Evolutionary conservation across 1,140 invertebrate species (phyloP).

Genomic region (Scaptomyza hsui): DNA sequence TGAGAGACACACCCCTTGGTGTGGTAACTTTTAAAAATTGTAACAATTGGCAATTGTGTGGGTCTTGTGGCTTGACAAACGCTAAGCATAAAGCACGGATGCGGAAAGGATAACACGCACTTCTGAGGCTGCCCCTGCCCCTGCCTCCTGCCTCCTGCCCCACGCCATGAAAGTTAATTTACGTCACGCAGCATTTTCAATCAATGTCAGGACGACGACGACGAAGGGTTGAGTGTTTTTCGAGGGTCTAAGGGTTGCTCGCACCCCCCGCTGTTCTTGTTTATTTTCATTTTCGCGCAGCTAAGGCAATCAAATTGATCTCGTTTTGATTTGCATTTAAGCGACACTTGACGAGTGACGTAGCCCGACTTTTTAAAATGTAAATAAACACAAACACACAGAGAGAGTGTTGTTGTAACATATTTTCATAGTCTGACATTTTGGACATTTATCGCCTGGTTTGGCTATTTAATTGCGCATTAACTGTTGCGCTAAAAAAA

Average conservation of each 20-base stretch:
- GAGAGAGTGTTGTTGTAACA: conserved; percentile 1
- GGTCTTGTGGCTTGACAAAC: conserved; percentile 76
- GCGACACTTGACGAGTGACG: conserved; percentile 65
- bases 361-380: conserved; percentile 38
- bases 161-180: conserved; percentile 80
- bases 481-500: conserved; percentile 37
- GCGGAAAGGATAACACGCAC: conserved; percentile 79
- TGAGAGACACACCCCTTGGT: conserved; percentile 15
- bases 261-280: conserved; percentile 67
- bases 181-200: conserved; percentile 82
- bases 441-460: conserved; percentile 52
- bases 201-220: conserved; percentile 61
- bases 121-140: conserved; percentile 65
- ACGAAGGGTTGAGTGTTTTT: neutral
- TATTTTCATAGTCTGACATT: conserved; percentile 42
- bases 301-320: conserved; percentile 70
- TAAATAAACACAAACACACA: conserved; percentile 61
- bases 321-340: conserved; percentile 82
- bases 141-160: too few species aligned
- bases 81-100: conserved; percentile 23
- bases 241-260: conserved; percentile 12
- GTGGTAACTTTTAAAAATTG: conserved; percentile 70
- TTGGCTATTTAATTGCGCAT: conserved; percentile 61
- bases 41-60: conserved; percentile 82
- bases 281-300: conserved; percentile 72